Base-by-base conservation (phyloP, 2,113 vertebrate species). In the Chloropsis hardwickii region DNA sequence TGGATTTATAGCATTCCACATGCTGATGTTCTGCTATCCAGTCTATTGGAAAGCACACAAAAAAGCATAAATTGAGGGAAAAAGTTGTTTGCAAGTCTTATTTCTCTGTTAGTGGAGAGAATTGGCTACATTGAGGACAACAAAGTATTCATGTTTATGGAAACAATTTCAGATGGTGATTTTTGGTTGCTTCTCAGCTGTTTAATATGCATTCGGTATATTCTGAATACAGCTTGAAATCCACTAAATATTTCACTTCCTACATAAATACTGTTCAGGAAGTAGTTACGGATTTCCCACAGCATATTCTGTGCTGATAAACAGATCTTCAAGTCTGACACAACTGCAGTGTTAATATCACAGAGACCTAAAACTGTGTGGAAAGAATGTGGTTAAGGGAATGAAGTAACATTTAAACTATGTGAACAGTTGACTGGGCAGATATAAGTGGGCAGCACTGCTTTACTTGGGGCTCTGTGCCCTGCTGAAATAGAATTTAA, bases 371-470 rank as follows among this genome's bases (percentile, higher is more conserved):
- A 86, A 96, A 77, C 40, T 81, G 31, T 25, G 6, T 25, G 77
- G 95, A 84, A 95, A 83, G 94, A 96, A 95, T 95, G 95, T 84
- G 92, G 92, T 76, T 89, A 83, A 90, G 83, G 92, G 95, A 77
- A 89, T 95, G 96, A 96, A 92, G 93, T 93, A 95, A 96, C 70
- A 66, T 84, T 69, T 90, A 61, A 97, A 94, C 80, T 96, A 90
- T 95, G 94, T 79, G 73, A 94, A 65, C 83, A 96, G 95, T 94
- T 88, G 73, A 94, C 95, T 93, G 94, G 93, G 90, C 96, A 97
- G 76, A 82, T 92, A n/a, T 28, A 92, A 97, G 76, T 88, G 92
- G 94, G 94, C 67, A 96, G 80, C 71, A 19, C 53, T 83, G 86
- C 91, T 86, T 86, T 77, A 29, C 93, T 65, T 65, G 20, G 74